These are phyloP conservation scores for Pterocles orientalis DNA, from an alignment of 2,113 vertebrate species.

Conservation along the genomic window DNA sequence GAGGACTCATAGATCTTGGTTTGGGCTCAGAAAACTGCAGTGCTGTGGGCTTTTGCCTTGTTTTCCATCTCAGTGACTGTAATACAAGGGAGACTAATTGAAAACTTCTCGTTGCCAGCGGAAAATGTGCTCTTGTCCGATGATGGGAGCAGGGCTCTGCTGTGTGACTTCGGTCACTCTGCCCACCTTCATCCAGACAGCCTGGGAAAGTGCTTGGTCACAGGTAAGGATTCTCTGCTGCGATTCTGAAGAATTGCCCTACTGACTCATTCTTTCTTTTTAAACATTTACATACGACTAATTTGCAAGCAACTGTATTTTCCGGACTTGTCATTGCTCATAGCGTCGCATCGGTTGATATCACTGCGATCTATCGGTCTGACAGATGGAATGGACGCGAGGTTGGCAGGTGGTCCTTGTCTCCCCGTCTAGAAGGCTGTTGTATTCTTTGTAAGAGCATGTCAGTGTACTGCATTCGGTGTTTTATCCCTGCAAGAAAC, in stretches of 20 bases:
- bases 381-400: not conserved
- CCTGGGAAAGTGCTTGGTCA: slow-evolving; percentile 77
- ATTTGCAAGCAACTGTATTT: not conserved
- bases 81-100: not conserved
- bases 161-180: slow-evolving; percentile 95
- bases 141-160: slow-evolving; percentile 84
- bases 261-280: not conserved
- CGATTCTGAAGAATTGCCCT: not conserved
- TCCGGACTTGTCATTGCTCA: not conserved
- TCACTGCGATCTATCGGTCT: not conserved
- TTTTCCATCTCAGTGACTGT: not conserved
- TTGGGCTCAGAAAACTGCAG: not conserved
- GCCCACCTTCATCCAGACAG: slow-evolving; percentile 82
- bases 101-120: slow-evolving; percentile 73
- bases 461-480: not conserved
- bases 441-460: not conserved
- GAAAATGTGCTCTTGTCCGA: slow-evolving; percentile 93
- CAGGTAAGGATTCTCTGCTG: slow-evolving; percentile 65
- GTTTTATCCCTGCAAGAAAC: not conserved
- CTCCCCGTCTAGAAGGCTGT: not conserved
- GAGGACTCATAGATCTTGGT: not conserved
- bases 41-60: not conserved
- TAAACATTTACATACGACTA: not conserved
- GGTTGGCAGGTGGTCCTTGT: not conserved
- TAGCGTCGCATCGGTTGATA: not conserved